Evolutionary conservation across 1,140 invertebrate species (phyloP), one percentile per base, ranked within the genome.

Genomic region (Saccostrea cuccullata): DNA sequence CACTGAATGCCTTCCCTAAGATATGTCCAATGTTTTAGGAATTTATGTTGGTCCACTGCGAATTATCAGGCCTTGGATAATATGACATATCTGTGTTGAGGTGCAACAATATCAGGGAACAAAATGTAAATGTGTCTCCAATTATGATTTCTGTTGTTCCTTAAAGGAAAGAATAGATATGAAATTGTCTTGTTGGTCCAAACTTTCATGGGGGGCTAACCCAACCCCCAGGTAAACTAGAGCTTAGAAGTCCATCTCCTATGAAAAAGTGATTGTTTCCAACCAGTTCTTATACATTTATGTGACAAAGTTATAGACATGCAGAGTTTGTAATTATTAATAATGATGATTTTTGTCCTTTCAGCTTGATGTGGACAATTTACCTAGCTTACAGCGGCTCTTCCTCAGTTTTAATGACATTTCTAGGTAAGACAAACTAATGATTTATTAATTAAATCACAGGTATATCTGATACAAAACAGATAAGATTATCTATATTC

Each of bases 371-470:
- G 97, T 98, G 92, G 96, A 97, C 90, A 97, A 97, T 91, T 96
- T 97, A 47, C 96, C 97, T n/a, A 97, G 97, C 93, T 94, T 98
- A 73, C 96, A 97, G 90, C 97, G 98, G 93, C 95, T 98, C 77
- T 98, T 97, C 95, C 95, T 98, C 12, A 97, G 97, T 92, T 98
- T 98, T 93, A 98, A 98, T 95, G 97, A 98, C 92, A 96, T 98
- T 40, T 90, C 92, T 89, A 94, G 93, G 95, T 95, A 86, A 92
- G 91, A 82, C 12, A 26, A 23, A 17, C 20, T 30, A 73, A 55
- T 64, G 6, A 2, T 5, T 47, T 47, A 47, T 8, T 47, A 47
- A 8, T 47, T 47, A 36, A 47, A 47, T 47, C 47, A 47, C 47
- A 47, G 47, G 47, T 47, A 8, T 47, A 47, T 47, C 47, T 47